These are phyloP conservation scores for Holocentrus rufus DNA, from an alignment of 2,797 vertebrate genomes.

Conservation along the genomic window DNA sequence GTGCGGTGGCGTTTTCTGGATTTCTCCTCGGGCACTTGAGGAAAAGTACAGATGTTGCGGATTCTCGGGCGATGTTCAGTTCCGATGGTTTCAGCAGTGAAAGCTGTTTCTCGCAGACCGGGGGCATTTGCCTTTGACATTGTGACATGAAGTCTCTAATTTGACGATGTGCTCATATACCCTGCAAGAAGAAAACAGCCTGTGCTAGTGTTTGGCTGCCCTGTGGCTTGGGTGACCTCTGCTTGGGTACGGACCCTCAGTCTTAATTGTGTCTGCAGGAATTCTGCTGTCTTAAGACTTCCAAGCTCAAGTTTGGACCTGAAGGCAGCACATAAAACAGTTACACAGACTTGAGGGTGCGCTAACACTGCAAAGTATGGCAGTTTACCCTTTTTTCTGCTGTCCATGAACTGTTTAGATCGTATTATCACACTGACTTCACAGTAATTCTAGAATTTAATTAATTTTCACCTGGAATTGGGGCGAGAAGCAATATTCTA, in stretches of 20 bases:
- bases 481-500: background rate
- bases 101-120: slow-evolving; percentile 56
- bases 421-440: slow-evolving; percentile 1
- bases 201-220: slow-evolving; percentile 57
- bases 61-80: slow-evolving; percentile 44
- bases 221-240: slow-evolving; percentile 73
- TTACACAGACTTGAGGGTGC: slow-evolving; percentile 31
- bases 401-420: slow-evolving; percentile 39
- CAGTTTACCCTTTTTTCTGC: slow-evolving; percentile 9
- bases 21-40: slow-evolving; percentile 22
- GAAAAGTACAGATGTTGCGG: slow-evolving; percentile 61
- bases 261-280: slow-evolving; percentile 80
- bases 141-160: slow-evolving; percentile 81
- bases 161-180: slow-evolving; percentile 77
- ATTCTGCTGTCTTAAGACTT: slow-evolving; percentile 62
- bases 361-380: slow-evolving; percentile 12
- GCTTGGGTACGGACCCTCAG: slow-evolving; percentile 57
- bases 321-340: slow-evolving; percentile 37
- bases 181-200: slow-evolving; percentile 71
- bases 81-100: slow-evolving; percentile 54
- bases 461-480: slow-evolving; percentile 8
- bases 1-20: background rate
- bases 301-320: slow-evolving; percentile 50
- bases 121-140: slow-evolving; percentile 75
- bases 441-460: slow-evolving; percentile 38